Evolutionary conservation across 2,113 vertebrate species (phyloP).

Genomic region (Chaenocephalus aceratus): DNA sequence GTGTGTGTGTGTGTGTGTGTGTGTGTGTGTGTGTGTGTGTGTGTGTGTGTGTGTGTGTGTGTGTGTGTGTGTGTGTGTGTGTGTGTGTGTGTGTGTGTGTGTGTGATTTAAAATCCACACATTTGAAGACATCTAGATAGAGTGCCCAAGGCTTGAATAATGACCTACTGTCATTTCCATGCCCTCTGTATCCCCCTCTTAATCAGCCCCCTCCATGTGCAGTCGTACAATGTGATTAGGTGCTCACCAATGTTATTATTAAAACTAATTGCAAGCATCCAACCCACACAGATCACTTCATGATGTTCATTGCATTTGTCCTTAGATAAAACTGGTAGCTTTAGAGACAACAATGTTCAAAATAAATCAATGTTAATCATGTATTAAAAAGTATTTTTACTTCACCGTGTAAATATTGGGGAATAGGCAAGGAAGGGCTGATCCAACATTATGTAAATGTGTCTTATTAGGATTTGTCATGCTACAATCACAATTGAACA

Average conservation of each 20-base stretch:
- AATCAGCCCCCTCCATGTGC: conserved; percentile 56
- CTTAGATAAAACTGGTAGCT: conserved; percentile 10
- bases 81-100: neutral
- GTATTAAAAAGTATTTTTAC: neutral
- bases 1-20: neutral
- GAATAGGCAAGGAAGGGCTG: too few species aligned
- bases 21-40: neutral
- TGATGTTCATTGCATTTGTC: conserved; percentile 21
- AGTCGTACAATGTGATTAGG: conserved; percentile 71
- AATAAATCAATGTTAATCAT: neutral
- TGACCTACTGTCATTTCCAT: conserved; percentile 55
- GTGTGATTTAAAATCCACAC: conserved; percentile 33
- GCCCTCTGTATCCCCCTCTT: conserved; percentile 55
- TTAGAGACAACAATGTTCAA: neutral
- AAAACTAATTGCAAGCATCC: conserved; percentile 63
- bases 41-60: neutral
- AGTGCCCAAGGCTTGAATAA: conserved; percentile 55
- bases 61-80: neutral
- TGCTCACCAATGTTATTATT: conserved; percentile 67
- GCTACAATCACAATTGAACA: conserved; percentile 1
- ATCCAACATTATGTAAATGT: neutral
- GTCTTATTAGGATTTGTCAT: neutral
- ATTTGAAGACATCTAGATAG: conserved; percentile 42
- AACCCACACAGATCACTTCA: conserved; percentile 39
- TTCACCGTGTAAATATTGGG: neutral